Evolutionary conservation across 2,113 vertebrate species (phyloP).

Genomic region (Oncorhynchus gorbuscha): DNA sequence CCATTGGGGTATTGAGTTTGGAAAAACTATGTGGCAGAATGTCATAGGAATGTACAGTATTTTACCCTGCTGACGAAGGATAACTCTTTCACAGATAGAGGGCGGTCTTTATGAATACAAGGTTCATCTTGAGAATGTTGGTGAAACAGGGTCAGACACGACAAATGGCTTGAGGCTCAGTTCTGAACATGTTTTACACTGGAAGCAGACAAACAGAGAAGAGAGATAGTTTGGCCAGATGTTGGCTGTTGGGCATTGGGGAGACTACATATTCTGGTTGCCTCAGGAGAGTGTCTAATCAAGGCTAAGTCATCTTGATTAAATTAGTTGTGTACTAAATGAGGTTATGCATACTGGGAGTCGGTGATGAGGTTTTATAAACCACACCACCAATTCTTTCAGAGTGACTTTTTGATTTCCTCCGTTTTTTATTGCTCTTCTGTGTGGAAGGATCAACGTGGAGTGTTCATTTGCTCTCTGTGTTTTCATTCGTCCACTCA

Average conservation of each 20-base stretch:
- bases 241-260: not conserved
- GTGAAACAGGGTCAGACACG: too few species aligned
- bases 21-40: too few species aligned
- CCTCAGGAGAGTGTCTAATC: not conserved
- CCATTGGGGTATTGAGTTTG: too few species aligned
- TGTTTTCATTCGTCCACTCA: too few species aligned
- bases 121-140: too few species aligned
- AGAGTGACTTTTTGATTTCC: not conserved
- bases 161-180: too few species aligned
- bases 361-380: not conserved
- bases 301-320: constrained; percentile 2
- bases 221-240: not conserved
- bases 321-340: not conserved
- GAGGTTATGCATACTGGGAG: not conserved
- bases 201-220: not conserved
- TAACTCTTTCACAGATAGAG: not conserved
- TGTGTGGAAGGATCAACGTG: not conserved
- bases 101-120: not conserved
- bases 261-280: too few species aligned
- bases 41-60: too few species aligned
- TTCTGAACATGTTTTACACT: too few species aligned
- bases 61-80: not conserved
- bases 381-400: too few species aligned
- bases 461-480: not conserved
- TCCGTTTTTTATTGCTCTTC: not conserved